Base-by-base conservation (phyloP, 2,797 vertebrate species). In the Odontamblyopus lacepedii region DNA sequence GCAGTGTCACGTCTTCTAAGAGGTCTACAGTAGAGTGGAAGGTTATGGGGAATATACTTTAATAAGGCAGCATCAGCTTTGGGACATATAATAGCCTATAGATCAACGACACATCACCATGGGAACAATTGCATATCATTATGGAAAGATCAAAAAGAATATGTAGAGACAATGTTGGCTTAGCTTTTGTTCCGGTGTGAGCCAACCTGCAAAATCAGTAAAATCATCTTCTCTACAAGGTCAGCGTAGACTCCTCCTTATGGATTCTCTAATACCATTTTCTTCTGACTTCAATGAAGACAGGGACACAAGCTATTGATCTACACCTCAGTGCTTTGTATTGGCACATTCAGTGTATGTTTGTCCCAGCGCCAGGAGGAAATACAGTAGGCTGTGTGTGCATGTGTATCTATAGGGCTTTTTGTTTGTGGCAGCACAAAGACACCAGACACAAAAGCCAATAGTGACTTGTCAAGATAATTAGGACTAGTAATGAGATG, bases 401-500 rank as follows among this genome's bases (percentile, higher is more conserved):
- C 30, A 59, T 63, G 74, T 76, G 77, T 76, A 65, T 57, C 74
- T 63, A 62, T 72, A 63, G 63, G 59, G 41, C 51, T 68, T 74
- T 80, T 80, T 81, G 76, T 86, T 83, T 87, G 70, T 81, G 81
- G 73, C 69, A 75, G 67, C 66, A 67, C 68, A 80, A 83, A 75
- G 67, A 78, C 74, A 65, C 67, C 19, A 56, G 48, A 78, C 41
- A 56, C 53, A 75, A 68, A 70, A 79, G 76, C 79, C 78, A 76
- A 44, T 70, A 72, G 87, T 85, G 86, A 89, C 87, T 88, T 83
- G 83, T 87, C 83, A 85, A 80, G 84, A 84, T 91, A 92, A 92
- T 92, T 91, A 91, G 85, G 82, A 86, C 76, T 84, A 78, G 82
- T 92, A 92, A 92, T 92, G 85, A 90, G 88, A 91, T 88, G 83